Evolutionary conservation across 2,113 vertebrate species (phyloP).

Genomic region (Meriones unguiculatus): DNA sequence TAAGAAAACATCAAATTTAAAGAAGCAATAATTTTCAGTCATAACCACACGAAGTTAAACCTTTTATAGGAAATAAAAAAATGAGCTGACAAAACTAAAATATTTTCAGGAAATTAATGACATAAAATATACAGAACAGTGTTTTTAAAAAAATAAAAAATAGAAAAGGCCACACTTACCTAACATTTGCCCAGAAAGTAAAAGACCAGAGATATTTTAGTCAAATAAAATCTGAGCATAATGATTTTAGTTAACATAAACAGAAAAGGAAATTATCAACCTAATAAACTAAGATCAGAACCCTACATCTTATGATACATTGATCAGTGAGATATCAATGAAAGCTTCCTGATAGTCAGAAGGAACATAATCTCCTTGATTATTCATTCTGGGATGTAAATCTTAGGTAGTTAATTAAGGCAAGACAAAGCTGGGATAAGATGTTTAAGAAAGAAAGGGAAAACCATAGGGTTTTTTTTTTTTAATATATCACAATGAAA

Average conservation of each 20-base stretch:
- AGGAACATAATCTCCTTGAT: neutral
- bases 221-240: neutral
- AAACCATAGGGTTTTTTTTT: neutral
- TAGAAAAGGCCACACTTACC: neutral
- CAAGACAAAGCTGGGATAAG: neutral
- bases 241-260: slow-evolving; percentile 25
- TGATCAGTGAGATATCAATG: neutral
- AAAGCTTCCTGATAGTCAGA: neutral
- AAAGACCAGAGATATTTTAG: neutral
- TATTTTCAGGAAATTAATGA: slow-evolving; percentile 8
- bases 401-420: neutral
- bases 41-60: neutral
- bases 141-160: slow-evolving; percentile 1
- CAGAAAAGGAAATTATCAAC: neutral
- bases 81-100: neutral
- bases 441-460: neutral
- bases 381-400: neutral
- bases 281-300: neutral
- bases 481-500: no score
- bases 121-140: neutral
- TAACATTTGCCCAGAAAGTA: neutral
- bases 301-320: neutral
- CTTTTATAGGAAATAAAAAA: neutral
- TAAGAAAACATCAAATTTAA: neutral
- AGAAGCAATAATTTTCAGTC: neutral